phyloP scores from a whole-genome alignment of 2,113 vertebrate species.

The Gymnorhina tibicen region DNA sequence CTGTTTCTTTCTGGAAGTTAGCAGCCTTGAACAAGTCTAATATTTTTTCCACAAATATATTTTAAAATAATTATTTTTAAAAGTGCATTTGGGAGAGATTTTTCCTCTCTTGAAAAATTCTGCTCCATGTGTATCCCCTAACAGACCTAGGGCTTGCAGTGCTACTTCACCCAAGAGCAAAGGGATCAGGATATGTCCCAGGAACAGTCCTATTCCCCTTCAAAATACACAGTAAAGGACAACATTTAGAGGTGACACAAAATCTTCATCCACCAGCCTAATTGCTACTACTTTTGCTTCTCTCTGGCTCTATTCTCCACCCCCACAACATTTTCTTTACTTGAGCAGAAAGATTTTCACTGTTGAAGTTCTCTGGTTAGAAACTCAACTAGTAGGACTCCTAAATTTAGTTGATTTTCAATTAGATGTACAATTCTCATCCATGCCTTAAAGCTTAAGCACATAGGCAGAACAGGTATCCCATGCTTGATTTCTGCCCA shows the following conservation, averaged over 20 bases:
- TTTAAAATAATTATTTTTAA: neutral
- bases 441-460: neutral
- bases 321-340: neutral
- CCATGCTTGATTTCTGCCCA: neutral
- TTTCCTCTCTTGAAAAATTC: neutral
- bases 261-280: neutral
- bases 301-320: neutral
- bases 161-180: neutral
- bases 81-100: fast-evolving
- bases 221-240: neutral
- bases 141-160: neutral
- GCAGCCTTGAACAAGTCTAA: neutral
- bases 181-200: neutral
- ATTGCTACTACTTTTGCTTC: neutral
- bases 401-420: neutral
- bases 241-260: neutral
- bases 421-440: neutral
- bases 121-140: neutral
- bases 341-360: neutral
- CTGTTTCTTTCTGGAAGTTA: neutral
- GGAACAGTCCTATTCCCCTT: neutral
- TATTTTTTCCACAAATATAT: neutral
- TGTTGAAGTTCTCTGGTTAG: neutral
- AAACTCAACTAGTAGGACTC: neutral
- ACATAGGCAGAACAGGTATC: fast-evolving